Evolutionary conservation across 2,797 vertebrate species (phyloP), one percentile per base, ranked within the genome.

Genomic region (Sebastes dallii): DNA sequence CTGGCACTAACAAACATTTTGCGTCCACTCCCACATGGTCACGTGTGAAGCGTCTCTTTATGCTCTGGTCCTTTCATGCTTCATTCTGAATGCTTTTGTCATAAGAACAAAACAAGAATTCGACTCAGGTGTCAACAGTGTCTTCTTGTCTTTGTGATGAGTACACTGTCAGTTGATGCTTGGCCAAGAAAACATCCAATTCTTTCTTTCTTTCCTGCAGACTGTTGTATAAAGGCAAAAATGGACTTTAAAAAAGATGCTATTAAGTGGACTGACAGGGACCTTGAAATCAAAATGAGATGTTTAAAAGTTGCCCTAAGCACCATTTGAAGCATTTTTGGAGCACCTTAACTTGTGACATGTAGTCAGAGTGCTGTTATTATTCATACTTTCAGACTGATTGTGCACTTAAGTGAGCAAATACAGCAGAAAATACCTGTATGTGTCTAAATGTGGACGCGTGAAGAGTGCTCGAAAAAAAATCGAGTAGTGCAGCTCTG

Each of bases 31-130:
- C 24, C 73, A 69, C 61, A 24, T 27, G 3, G 24, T 66, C 84
- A 81, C 18, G 22, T 81, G 68, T 18, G n/a, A 77, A 73, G 66
- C 34, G 46, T 73, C 76, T 78, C 74, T 82, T 78, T 72, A 27
- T 50, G 62, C 12, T 60, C 61, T 25, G 1, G 52, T 60, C 65
- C 61, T 70, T 62, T 71, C 61, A 27, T n/a, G n/a, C 60, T 60
- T 56, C 24, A 2, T 18, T 69, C 50, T 52, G 34, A 78, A 80
- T 7, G 66, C 36, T 59, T 72, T 61, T 77, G 46, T 75, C 52
- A 46, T 24, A 13, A 13, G 71, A 54, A 52, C 80, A 77, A 80
- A 82, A 77, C 18, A 42, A 22, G n/a, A 81, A 77, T 78, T 52
- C 1, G 11, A 59, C 42, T 77, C 80, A 61, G 74, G 62, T 70